These are phyloP conservation scores for Chrysolina haemoptera DNA, from an alignment of 2,888 invertebrate species.

Conservation along the genomic window DNA sequence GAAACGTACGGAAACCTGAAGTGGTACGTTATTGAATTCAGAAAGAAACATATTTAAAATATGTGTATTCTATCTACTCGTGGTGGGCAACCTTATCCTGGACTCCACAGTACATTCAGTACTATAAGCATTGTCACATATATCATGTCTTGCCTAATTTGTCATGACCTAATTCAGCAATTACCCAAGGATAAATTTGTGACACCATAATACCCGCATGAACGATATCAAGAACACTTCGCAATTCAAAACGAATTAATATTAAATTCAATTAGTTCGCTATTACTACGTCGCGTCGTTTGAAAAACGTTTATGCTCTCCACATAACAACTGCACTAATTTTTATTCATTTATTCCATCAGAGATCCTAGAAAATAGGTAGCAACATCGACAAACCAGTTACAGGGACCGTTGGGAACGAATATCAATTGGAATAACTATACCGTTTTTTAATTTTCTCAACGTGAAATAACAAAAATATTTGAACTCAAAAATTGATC, in stretches of 20 bases:
- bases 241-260: not conserved
- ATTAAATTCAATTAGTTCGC: slow-evolving; percentile 18
- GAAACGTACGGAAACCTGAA: too few species aligned
- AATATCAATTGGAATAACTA: not conserved
- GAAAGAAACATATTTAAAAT: too few species aligned
- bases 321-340: not conserved
- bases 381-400: slow-evolving; percentile 10
- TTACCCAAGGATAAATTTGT: slow-evolving; percentile 8
- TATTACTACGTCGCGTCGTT: slow-evolving; percentile 24
- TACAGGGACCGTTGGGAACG: not conserved
- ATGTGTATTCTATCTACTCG: too few species aligned
- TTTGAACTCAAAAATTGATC: too few species aligned
- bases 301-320: not conserved
- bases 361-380: slow-evolving; percentile 28
- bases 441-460: too few species aligned
- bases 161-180: not conserved
- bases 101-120: too few species aligned
- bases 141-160: not conserved
- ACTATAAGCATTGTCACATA: too few species aligned
- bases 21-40: too few species aligned
- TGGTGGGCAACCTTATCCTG: too few species aligned
- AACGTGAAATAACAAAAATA: too few species aligned
- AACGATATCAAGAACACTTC: not conserved
- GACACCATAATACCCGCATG: slow-evolving; percentile 5
- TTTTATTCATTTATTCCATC: slow-evolving; percentile 35